A percentile compares a stretch with the other conserved stretches of the same genome.
Conservation (phyloP, 1,140 invertebrate genomes). For the Amyelois transitella region DNA sequence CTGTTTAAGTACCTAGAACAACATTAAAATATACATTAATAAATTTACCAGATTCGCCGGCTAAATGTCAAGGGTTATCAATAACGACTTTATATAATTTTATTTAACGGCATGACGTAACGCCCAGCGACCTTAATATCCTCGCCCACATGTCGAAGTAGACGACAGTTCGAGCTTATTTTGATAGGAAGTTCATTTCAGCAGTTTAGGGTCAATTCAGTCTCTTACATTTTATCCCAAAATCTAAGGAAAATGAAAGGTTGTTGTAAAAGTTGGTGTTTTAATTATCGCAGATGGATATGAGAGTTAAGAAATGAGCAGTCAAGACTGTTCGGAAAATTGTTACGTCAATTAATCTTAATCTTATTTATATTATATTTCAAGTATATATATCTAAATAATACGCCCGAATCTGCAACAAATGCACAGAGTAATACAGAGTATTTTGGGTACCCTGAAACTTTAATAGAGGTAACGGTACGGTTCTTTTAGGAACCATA, state of each 20-base stretch:
- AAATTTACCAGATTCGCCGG: not conserved
- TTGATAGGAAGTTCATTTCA: not conserved
- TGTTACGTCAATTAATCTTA: too few relatives aligned
- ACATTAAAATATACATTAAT: not conserved
- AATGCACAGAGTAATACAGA: not conserved
- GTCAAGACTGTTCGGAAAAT: too few relatives aligned
- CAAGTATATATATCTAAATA: too few relatives aligned
- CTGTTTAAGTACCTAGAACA: not conserved
- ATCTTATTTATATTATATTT: too few relatives aligned
- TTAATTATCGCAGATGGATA: too few relatives aligned
- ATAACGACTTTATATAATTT: not conserved
- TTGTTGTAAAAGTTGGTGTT: too few relatives aligned
- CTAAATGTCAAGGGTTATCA: not conserved
- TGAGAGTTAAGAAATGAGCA: not conserved
- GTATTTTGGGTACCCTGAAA: not conserved
- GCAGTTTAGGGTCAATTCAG: too few relatives aligned
- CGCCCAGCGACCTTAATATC: not conserved
- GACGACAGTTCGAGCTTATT: not conserved
- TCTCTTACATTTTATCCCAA: too few relatives aligned
- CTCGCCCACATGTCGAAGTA: not conserved
- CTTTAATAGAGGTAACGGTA: too few relatives aligned
- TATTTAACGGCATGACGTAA: not conserved
- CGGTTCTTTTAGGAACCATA: not conserved
- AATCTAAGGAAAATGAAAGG: too few relatives aligned
- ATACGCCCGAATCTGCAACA: too few relatives aligned